Base-by-base conservation (phyloP, 1,140 invertebrate species). In the Danaus plexippus region DNA sequence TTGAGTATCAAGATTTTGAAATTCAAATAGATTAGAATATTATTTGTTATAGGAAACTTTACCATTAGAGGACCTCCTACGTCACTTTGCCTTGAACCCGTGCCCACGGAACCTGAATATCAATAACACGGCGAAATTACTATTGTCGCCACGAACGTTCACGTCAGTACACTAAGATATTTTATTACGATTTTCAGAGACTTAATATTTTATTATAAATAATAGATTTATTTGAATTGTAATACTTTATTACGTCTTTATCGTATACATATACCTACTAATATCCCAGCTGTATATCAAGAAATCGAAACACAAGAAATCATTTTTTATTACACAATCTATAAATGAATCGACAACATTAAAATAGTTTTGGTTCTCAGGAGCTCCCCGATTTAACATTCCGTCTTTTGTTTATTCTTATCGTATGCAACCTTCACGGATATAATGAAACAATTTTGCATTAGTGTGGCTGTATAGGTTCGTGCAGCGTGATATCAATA, bases 21-120 rank as follows among this genome's bases (percentile, higher is more conserved):
- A 32, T 47, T 45, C 11, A 9, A 45, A 7, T 9, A 45, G 4
- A 45, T 45, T n/a, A 7, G 12, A 12, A 45, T 45, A 45, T 10
- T n/a, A 10, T 45, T 45, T 45, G 12, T 11, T 48, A 9, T 50
- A 40, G 22, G 11, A 40, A 40, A 1, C 41, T 40, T 1, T 51
- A 49, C 52, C 47, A 44, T 43, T 48, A 43, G 32, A 41, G 52
- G 52, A 43, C 58, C 63, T 61, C 63, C 57, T 46, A 61, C 54
- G 18, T 64, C 50, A 32, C 22, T 43, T 44, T 44, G 53, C 73
- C 71, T 78, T 74, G 73, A 78, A 78, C 73, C 63, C 59, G 54
- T 22, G 40, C 52, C 59, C 52, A 56, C 61, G 44, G 66, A 66
- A 57, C 61, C 66, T 68, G 61, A 71, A 72, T 75, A 75, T 69